phyloP scores from a whole-genome alignment of 1,140 invertebrate genomes.

The Psix sp. region DNA sequence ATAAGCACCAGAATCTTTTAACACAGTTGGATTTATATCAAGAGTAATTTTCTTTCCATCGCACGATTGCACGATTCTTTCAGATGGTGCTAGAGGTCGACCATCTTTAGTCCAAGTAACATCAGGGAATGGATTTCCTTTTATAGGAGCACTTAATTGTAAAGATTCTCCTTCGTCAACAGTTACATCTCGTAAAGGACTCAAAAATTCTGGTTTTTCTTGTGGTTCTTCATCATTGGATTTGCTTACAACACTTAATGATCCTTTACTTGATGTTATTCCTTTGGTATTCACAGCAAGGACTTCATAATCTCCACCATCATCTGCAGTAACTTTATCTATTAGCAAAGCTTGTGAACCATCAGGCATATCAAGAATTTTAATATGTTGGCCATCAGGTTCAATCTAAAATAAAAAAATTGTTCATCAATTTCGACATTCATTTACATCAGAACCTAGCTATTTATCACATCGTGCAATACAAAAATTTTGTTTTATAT shows the following conservation, averaged over 20 bases:
- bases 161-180: conserved; percentile 87
- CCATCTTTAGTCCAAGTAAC: conserved; percentile 91
- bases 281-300: conserved; percentile 87
- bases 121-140: conserved; percentile 92
- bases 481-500: too few relatives aligned
- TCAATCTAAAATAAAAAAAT: conserved; percentile 77
- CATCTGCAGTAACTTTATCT: conserved; percentile 80
- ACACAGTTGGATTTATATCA: conserved; percentile 83
- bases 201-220: conserved; percentile 85
- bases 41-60: conserved; percentile 89
- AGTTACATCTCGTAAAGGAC: conserved; percentile 83
- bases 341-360: conserved; percentile 82
- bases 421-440: too few relatives aligned
- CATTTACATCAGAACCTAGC: too few relatives aligned
- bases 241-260: conserved; percentile 82
- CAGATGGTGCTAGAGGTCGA: conserved; percentile 80
- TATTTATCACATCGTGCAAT: too few relatives aligned
- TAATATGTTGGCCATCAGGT: conserved; percentile 83
- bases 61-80: conserved; percentile 84
- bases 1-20: conserved; percentile 88
- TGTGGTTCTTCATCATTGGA: conserved; percentile 80
- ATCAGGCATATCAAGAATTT: conserved; percentile 82
- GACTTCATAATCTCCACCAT: conserved; percentile 87
- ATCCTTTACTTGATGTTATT: conserved; percentile 82
- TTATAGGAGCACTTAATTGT: conserved; percentile 82